These are phyloP conservation scores for Glossophaga mutica DNA, from an alignment of 2,797 vertebrate species.

Conservation along the genomic window DNA sequence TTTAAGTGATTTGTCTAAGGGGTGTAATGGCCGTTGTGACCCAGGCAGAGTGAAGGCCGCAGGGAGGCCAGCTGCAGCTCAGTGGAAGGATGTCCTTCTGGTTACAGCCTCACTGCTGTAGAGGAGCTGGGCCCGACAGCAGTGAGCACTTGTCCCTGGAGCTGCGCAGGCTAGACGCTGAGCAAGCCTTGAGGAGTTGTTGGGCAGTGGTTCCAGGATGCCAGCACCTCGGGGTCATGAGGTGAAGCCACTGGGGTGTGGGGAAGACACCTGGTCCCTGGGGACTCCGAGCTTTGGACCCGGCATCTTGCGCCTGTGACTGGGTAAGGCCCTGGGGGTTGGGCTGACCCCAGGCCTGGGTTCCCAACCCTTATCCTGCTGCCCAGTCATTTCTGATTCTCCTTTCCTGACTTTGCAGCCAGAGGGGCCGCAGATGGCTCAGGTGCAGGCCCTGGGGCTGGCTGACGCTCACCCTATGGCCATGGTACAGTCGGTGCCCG, in stretches of 20 bases:
- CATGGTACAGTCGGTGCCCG: constrained; percentile 38
- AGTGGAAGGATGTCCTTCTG: background rate
- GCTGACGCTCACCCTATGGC: background rate
- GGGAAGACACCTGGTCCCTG: background rate
- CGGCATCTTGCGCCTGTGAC: background rate
- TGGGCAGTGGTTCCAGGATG: background rate
- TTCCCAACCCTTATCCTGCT: background rate
- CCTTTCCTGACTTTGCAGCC: constrained; percentile 42
- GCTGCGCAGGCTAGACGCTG: background rate
- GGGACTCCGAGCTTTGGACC: background rate
- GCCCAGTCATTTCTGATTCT: background rate
- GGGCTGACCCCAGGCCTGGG: background rate
- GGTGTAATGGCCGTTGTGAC: background rate
- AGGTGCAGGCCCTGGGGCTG: background rate
- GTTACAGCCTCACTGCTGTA: background rate
- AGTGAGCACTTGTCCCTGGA: background rate
- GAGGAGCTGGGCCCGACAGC: background rate
- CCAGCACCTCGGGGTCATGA: background rate
- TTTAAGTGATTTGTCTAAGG: background rate
- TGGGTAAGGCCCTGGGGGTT: background rate
- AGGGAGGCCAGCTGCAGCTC: background rate
- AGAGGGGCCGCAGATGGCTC: background rate
- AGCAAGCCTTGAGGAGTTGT: background rate
- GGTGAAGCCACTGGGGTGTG: background rate
- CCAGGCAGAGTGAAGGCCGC: background rate